These are phyloP conservation scores for Drosophila rhopaloa DNA, from an alignment of 1,140 invertebrate genomes.

Conservation along the genomic window DNA sequence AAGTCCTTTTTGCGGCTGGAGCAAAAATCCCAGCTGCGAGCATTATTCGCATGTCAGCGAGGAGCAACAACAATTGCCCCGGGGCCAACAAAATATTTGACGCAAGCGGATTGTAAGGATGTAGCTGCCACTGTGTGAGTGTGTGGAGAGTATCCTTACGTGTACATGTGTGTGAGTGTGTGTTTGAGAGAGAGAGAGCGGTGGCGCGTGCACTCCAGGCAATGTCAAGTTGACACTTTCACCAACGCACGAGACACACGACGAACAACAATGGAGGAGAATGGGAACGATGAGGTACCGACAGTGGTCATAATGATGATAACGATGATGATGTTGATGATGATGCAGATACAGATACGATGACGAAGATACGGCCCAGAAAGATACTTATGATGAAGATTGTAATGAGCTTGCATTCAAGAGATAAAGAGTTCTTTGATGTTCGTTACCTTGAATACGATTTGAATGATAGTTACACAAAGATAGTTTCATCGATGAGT, in stretches of 20 bases:
- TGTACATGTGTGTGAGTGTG: constrained; percentile 9
- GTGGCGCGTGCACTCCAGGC: constrained; percentile 78
- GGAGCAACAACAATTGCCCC: constrained; percentile 62
- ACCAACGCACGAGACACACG: constrained; percentile 62
- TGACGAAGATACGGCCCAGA: constrained; percentile 15
- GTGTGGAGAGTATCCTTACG: constrained; percentile 18
- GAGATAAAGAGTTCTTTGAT: constrained; percentile 16
- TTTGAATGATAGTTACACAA: neutral
- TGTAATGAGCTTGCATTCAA: constrained; percentile 22
- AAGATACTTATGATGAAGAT: constrained; percentile 13
- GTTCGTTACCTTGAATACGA: constrained; percentile 4
- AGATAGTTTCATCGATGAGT: constrained; percentile 3
- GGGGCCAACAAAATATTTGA: constrained; percentile 79
- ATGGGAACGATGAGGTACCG: constrained; percentile 16
- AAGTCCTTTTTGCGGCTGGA: constrained; percentile 22
- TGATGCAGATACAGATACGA: constrained; percentile 30
- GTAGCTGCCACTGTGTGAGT: constrained; percentile 12
- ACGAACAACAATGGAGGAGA: constrained; percentile 31
- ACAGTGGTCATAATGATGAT: neutral
- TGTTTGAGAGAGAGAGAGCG: constrained; percentile 48
- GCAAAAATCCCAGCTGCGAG: constrained; percentile 49
- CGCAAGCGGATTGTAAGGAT: constrained; percentile 64
- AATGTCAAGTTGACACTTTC: constrained; percentile 83
- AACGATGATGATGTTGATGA: constrained; percentile 2
- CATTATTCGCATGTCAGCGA: constrained; percentile 59